Evolutionary conservation across 2,797 vertebrate species (phyloP), one percentile per base, ranked within the genome.

Genomic region (Mus spretus): DNA sequence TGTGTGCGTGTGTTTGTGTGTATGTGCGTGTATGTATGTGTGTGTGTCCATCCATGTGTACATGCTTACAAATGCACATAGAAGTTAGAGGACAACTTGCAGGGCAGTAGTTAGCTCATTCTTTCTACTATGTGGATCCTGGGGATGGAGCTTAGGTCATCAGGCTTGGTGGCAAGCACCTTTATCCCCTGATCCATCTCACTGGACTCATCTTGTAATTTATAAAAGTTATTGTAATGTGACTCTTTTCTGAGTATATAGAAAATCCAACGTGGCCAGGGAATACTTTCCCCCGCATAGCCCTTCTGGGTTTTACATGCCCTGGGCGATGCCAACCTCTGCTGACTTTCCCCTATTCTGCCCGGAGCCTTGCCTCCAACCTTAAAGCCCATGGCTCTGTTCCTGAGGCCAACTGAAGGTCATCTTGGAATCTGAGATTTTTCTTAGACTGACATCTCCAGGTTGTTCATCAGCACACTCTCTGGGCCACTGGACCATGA

Each of bases 391-490:
- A 10, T 65, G 57, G 61, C 37, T 93, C 57, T 88, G 15, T 82
- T 90, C 55, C 37, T 26, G 59, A 57, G 74, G 78, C 82, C 91
- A 93, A 40, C 50, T 79, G 70, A 11, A 93, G 77, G 59, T 91
- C 44, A 57, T 44, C 47, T 34, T 95, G 6, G 74, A 83, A 82
- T 53, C 31, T 88, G 81, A 89, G 91, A 57, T 90, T 88, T 88
- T 91, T 94, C 67, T 75, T 90, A 59, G 44, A 15, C 26, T 47
- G 57, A n/a, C 50, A 65, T 6, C 17, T 88, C n/a, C 19, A 78
- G 24, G 28, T 84, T 63, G 3, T 47, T 89, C 6, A 53, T 37
- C 22, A 20, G 72, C 5, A 13, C 40, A 50, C 96, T 89, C 93
- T 87, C n/a, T 88, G 47, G n/a, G n/a, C 34, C 67, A 83, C 0